Base-by-base conservation (phyloP, 2,888 invertebrate species). In the Parnassius smintheus region DNA sequence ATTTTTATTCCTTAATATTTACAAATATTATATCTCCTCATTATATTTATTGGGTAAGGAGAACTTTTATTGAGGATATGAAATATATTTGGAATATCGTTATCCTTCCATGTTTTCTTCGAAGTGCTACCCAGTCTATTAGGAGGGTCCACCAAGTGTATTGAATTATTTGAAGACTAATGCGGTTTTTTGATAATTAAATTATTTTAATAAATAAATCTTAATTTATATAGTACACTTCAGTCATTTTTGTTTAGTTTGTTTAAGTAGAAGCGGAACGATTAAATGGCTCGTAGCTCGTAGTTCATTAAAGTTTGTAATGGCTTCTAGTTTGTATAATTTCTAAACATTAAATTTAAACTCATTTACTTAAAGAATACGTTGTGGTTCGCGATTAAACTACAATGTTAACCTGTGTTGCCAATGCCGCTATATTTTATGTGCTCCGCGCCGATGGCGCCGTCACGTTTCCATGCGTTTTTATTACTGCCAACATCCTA, bases 391-490 rank as follows among this genome's bases (percentile, higher is more conserved):
- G 51, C 42, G 10, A 35, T 10, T 42, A 9, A 60, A 12, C 48
- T 18, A 50, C 57, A 56, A 60, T 60, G 22, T 51, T 53, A 64
- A 59, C 53, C 42, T 13, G 25, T 56, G 41, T 59, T 41, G 56
- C 53, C 12, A 60, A 52, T n/a, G 50, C 54, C 22, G 55, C n/a
- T 56, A 51, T 48, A 45, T 57, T 57, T 61, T 46, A 51, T n/a
- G 35, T 22, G 51, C 56, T 56, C 45, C 50, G 11, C 25, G 22
- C 42, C 55, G 50, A 42, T 18, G 53, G 12, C 45, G 44, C 49
- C 56, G 51, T 53, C 49, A 60, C 25, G 56, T 42, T 60, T 49
- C 48, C 53, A 13, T 60, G 13, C 10, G 50, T 41, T 55, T 59
- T 41, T 53, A 25, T 63, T 56, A 25, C 45, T n/a, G 35, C n/a